Percentiles rank a stretch among this genome's conserved stretches.
phyloP scores from a whole-genome alignment of 2,888 invertebrate genomes.

The Cosmia trapezina region DNA sequence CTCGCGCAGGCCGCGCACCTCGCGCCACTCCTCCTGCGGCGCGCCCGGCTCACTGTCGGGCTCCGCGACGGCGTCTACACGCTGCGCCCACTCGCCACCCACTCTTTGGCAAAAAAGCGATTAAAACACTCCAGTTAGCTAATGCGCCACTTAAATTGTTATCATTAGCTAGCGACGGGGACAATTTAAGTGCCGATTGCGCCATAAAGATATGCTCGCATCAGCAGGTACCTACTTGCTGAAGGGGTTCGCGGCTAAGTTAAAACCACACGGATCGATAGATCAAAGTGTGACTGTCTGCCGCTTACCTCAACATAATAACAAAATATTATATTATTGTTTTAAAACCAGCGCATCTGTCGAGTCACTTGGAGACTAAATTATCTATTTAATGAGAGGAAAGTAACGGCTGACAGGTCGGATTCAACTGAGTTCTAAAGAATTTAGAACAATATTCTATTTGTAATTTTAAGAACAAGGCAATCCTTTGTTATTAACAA shows the following conservation, averaged over 20 bases:
- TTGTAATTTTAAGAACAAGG: too few species aligned
- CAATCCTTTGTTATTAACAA: too few species aligned
- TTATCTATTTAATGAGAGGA: too few species aligned
- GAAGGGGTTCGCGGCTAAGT: neutral
- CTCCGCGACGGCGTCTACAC: slow-evolving; percentile 71
- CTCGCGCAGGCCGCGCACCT: slow-evolving; percentile 92
- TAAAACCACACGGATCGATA: neutral
- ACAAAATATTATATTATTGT: too few species aligned
- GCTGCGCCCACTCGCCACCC: slow-evolving; percentile 83
- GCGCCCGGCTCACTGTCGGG: slow-evolving; percentile 32
- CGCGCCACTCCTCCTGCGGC: slow-evolving; percentile 88
- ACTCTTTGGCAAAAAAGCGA: slow-evolving; percentile 64
- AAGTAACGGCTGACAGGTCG: too few species aligned
- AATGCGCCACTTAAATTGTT: too few species aligned
- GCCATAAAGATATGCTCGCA: neutral
- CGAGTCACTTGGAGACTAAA: too few species aligned
- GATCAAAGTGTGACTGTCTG: too few species aligned
- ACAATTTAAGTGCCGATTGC: neutral
- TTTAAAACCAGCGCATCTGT: too few species aligned
- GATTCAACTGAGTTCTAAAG: too few species aligned
- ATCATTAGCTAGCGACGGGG: neutral
- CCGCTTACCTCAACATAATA: too few species aligned
- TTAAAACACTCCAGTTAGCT: neutral
- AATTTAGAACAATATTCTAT: too few species aligned
- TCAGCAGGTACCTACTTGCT: neutral